Conservation (phyloP, 2,888 invertebrate species). For the Nemurella pictetii region DNA sequence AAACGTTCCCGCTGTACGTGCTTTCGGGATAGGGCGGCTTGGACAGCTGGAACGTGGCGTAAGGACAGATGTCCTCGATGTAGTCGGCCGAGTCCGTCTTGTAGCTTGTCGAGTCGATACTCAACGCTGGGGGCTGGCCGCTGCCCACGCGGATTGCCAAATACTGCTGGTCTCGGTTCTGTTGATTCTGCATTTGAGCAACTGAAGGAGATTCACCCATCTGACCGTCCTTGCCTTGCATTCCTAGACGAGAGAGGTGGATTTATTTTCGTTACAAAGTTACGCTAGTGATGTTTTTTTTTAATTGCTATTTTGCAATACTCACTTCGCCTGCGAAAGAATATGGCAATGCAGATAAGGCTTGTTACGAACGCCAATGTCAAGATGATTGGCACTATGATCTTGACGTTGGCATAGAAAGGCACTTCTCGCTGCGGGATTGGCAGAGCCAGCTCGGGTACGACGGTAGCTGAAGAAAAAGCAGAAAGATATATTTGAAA, state of each 20-base stretch:
- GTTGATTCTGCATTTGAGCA: constrained; percentile 78
- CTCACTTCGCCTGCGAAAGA: constrained; percentile 72
- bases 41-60: constrained; percentile 88
- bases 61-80: constrained; percentile 91
- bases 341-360: constrained; percentile 68
- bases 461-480: constrained; percentile 54
- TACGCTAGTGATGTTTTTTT: too few relatives aligned
- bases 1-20: constrained; percentile 86
- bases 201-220: constrained; percentile 77
- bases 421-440: constrained; percentile 67
- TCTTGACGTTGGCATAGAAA: constrained; percentile 67
- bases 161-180: constrained; percentile 77
- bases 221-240: constrained; percentile 36
- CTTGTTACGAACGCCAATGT: constrained; percentile 68
- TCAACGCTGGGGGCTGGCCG: constrained; percentile 51
- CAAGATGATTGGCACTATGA: constrained; percentile 64
- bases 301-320: constrained; percentile 38
- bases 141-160: constrained; percentile 64
- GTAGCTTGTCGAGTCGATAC: constrained; percentile 61
- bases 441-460: constrained; percentile 68
- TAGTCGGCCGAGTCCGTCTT: constrained; percentile 64
- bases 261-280: too few relatives aligned
- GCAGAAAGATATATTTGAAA: too few relatives aligned
- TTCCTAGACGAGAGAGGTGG: constrained; percentile 22
- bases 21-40: constrained; percentile 83